Conservation (phyloP, 1,140 invertebrate species). For the Drosophila aff. region DNA sequence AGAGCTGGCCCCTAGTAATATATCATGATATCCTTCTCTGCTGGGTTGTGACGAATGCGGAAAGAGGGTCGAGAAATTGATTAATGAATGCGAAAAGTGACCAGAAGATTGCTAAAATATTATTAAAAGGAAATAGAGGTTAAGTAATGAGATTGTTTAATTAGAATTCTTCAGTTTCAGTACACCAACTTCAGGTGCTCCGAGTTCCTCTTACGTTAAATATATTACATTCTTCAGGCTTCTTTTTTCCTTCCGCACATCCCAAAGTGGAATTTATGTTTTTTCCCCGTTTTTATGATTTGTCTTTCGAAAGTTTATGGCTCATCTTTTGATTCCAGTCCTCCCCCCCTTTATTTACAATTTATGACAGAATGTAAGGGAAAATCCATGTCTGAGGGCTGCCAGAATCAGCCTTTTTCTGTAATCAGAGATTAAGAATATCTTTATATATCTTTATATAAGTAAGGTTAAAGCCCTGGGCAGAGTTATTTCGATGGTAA, state of each 20-base stretch:
- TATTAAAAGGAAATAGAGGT: background rate
- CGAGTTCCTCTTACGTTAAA: background rate
- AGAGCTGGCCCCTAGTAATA: conserved; percentile 27
- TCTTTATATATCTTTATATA: background rate
- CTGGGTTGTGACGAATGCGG: conserved; percentile 3
- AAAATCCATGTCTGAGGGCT: conserved; percentile 14
- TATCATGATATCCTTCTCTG: conserved; percentile 38
- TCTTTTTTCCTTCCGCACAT: background rate
- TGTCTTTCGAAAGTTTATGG: conserved; percentile 40
- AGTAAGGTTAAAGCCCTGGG: background rate
- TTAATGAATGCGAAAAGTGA: conserved; percentile 31
- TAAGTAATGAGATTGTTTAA: background rate
- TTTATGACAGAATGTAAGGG: conserved; percentile 31
- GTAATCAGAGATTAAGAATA: background rate
- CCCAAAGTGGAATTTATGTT: conserved; percentile 15
- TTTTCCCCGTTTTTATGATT: conserved; percentile 23
- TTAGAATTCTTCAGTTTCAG: background rate
- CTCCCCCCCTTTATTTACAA: conserved; percentile 27
- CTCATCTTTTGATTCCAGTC: conserved; percentile 26
- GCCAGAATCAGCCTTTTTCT: background rate
- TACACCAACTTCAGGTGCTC: background rate
- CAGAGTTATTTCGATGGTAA: background rate
- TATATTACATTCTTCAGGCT: background rate
- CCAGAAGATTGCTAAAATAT: conserved; percentile 20
- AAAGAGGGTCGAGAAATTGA: conserved; percentile 5